phyloP scores from a whole-genome alignment of 2,797 vertebrate species.

The Platyrinchus mystaceus region DNA sequence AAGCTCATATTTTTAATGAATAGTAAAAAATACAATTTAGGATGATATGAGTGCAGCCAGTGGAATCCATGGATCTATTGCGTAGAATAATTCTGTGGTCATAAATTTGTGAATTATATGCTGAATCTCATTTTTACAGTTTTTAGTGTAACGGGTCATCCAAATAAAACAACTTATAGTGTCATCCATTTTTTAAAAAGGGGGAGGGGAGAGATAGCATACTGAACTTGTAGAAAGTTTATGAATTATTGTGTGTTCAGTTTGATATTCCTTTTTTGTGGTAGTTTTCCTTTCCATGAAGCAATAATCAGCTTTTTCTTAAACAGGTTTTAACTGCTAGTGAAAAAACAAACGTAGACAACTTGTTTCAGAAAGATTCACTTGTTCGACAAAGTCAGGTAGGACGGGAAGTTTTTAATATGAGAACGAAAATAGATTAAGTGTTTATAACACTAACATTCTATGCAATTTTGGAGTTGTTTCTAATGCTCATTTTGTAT shows the following conservation, averaged over 20 bases:
- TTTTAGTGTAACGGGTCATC: neutral
- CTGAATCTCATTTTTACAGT: neutral
- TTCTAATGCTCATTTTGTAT: neutral
- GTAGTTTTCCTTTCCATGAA: neutral
- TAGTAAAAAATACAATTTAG: neutral
- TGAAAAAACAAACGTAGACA: slow-evolving; percentile 89
- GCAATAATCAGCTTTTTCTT: slow-evolving; percentile 16
- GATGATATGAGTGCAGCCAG: neutral
- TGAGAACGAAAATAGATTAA: neutral
- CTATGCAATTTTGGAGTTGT: neutral
- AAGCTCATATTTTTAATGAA: neutral
- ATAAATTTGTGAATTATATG: neutral
- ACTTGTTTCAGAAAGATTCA: slow-evolving; percentile 90
- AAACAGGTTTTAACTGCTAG: slow-evolving; percentile 83
- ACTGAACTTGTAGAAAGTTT: neutral
- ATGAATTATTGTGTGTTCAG: neutral
- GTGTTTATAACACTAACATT: neutral
- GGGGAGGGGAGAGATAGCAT: neutral
- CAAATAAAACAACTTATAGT: neutral
- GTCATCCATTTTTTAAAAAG: neutral
- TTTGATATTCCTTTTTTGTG: neutral
- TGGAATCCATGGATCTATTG: neutral
- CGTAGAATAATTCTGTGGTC: neutral
- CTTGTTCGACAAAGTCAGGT: slow-evolving; percentile 96
- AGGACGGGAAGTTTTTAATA: neutral